Evolutionary conservation across 2,113 vertebrate genomes (phyloP).

Genomic region (Sarotherodon lohbergeri): DNA sequence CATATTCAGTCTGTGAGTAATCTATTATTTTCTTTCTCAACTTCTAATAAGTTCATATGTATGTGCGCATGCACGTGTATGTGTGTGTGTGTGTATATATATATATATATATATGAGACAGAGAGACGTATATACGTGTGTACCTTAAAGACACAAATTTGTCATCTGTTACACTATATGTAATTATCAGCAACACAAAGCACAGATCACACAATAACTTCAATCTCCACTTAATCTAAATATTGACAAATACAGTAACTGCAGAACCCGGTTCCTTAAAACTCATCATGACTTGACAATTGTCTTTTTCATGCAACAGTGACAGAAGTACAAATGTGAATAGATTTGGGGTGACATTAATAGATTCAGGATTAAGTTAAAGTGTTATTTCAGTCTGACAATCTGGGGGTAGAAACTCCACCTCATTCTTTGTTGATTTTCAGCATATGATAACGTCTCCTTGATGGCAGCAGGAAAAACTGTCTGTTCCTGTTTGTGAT

Average conservation of each 20-base stretch:
- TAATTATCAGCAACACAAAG: not conserved
- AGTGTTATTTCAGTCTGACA: not conserved
- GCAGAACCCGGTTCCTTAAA: not conserved
- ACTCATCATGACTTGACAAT: not conserved
- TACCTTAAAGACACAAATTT: not conserved
- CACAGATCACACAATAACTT: not conserved
- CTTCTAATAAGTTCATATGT: too few relatives aligned
- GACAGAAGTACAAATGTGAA: too few relatives aligned
- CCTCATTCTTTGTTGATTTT: not conserved
- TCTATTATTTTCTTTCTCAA: too few relatives aligned
- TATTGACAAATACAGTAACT: not conserved
- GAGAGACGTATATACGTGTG: too few relatives aligned
- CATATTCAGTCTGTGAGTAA: too few relatives aligned
- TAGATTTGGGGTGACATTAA: not conserved
- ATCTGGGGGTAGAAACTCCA: not conserved
- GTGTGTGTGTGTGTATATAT: too few relatives aligned
- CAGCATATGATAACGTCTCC: not conserved
- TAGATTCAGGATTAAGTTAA: not conserved
- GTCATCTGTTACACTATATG: not conserved
- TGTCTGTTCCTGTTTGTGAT: not conserved
- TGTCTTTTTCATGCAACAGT: not conserved
- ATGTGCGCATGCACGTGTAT: too few relatives aligned
- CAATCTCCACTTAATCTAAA: not conserved
- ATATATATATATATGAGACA: too few relatives aligned
- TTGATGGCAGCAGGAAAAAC: not conserved